Conservation (phyloP, 2,797 vertebrate genomes). For the Sebastes matsubarae region DNA sequence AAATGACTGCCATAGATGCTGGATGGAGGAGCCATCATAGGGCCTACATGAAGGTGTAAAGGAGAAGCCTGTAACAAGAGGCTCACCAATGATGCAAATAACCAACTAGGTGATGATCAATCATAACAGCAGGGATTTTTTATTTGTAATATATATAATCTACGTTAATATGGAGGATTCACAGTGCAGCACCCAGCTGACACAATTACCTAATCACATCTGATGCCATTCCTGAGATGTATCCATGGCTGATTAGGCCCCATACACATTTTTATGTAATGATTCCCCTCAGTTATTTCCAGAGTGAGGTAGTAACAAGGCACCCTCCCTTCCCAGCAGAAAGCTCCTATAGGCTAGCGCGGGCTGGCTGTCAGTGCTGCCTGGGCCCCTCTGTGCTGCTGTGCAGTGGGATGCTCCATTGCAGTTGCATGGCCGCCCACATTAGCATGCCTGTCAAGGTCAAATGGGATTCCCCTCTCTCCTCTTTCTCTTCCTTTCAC, state of each 20-base stretch:
- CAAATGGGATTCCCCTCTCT: conserved; percentile 83
- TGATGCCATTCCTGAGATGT: conserved; percentile 3
- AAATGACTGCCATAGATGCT: conserved; percentile 13
- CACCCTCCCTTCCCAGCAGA: conserved; percentile 54
- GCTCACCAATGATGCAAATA: conserved; percentile 34
- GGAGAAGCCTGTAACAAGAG: conserved; percentile 63
- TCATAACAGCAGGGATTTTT: background rate
- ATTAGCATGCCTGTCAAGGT: conserved; percentile 85
- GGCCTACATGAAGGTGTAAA: conserved; percentile 65
- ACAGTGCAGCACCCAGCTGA: conserved; percentile 13
- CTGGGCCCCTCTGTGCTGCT: conserved; percentile 75
- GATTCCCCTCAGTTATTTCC: conserved; percentile 42
- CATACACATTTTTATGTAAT: conserved; percentile 66
- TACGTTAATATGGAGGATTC: background rate
- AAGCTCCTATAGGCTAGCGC: conserved; percentile 61
- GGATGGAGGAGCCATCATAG: conserved; percentile 38
- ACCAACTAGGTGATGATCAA: conserved; percentile 11
- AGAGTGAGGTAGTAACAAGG: conserved; percentile 54
- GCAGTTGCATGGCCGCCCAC: conserved; percentile 82
- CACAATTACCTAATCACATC: conserved; percentile 32
- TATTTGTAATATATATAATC: background rate
- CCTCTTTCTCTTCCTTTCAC: conserved; percentile 68
- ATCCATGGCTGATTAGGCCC: conserved; percentile 32
- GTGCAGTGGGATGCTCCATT: conserved; percentile 81
- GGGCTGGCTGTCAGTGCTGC: conserved; percentile 61